These are phyloP conservation scores for Poeciliopsis presidionis DNA, from an alignment of 2,797 vertebrate species.

Conservation along the genomic window DNA sequence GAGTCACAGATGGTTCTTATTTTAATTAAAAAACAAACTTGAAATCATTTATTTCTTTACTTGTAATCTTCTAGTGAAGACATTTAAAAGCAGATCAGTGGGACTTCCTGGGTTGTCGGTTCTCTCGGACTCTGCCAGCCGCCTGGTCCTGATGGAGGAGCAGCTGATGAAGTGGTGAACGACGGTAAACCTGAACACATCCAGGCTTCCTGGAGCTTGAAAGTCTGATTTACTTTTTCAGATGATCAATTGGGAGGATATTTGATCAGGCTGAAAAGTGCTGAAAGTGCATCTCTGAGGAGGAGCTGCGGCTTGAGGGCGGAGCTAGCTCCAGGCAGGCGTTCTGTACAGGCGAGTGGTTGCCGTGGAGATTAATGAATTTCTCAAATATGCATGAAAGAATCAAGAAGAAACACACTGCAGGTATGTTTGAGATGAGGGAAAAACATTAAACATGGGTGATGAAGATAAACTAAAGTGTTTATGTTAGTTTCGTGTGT, in stretches of 20 bases:
- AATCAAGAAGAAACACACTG: too few relatives aligned
- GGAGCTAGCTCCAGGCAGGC: too few relatives aligned
- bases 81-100: conserved; percentile 4
- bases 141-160: conserved; percentile 32
- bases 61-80: conserved; percentile 33
- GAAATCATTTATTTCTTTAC: conserved; percentile 22
- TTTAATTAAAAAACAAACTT: conserved; percentile 41
- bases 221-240: neutral
- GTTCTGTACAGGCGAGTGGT: too few relatives aligned
- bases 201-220: conserved; percentile 4
- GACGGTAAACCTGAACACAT: conserved; percentile 37
- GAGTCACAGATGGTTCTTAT: conserved; percentile 51
- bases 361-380: too few relatives aligned
- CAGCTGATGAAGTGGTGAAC: conserved; percentile 37
- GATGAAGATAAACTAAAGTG: too few relatives aligned
- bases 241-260: neutral
- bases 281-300: too few relatives aligned
- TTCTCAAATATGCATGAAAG: too few relatives aligned
- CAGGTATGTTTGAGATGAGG: too few relatives aligned
- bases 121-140: conserved; percentile 43
- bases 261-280: too few relatives aligned
- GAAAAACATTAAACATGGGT: too few relatives aligned
- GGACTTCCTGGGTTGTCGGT: conserved; percentile 24
- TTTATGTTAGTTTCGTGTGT: too few relatives aligned
- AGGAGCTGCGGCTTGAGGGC: too few relatives aligned